Conservation (phyloP, 2,113 vertebrate genomes). For the Peucedramus taeniatus region DNA sequence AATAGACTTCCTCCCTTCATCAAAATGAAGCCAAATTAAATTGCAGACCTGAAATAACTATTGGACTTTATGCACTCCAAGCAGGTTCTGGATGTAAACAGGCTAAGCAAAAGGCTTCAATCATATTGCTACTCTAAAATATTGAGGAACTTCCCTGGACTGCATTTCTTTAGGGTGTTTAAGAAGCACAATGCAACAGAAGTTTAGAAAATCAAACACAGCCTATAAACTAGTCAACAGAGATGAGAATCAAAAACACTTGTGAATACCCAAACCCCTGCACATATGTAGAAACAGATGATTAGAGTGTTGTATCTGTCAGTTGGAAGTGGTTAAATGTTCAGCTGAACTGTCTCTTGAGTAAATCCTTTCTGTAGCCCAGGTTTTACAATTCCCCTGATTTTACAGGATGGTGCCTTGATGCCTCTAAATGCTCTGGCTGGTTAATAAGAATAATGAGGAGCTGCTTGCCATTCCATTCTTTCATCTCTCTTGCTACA, state of each 20-base stretch:
- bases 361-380: not conserved
- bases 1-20: not conserved
- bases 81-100: not conserved
- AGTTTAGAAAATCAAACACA: conserved; percentile 21
- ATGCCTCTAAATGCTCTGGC: not conserved
- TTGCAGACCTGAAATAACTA: not conserved
- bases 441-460: not conserved
- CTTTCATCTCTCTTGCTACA: not conserved
- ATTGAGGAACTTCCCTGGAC: not conserved
- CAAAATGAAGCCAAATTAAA: not conserved
- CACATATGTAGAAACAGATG: conserved; percentile 50
- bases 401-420: not conserved
- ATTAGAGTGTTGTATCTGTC: not conserved
- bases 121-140: not conserved
- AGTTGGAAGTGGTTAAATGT: not conserved
- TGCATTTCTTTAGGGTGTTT: not conserved
- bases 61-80: not conserved
- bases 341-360: not conserved
- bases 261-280: conserved; percentile 16
- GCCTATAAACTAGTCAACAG: not conserved
- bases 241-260: not conserved
- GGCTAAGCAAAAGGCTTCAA: not conserved
- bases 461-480: not conserved
- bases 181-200: not conserved
- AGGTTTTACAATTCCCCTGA: not conserved